These are phyloP conservation scores for Cecidostiba fungosa DNA, from an alignment of 2,888 invertebrate species.

Conservation along the genomic window DNA sequence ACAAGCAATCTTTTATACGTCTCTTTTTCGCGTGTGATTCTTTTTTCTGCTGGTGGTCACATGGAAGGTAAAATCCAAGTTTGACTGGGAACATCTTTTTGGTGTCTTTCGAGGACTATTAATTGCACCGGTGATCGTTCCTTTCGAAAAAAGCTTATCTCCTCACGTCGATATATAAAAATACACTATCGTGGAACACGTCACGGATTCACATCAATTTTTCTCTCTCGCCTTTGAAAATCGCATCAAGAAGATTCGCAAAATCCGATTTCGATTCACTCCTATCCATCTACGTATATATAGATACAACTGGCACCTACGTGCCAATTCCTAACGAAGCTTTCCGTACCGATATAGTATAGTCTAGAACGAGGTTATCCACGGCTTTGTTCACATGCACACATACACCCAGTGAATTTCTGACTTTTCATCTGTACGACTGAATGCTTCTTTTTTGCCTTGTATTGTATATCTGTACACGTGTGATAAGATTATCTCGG, in stretches of 20 bases:
- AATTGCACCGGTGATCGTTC: constrained; percentile 23
- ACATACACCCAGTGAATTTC: background rate
- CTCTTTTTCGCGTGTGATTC: constrained; percentile 5
- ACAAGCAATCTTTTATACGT: background rate
- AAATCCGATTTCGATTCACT: background rate
- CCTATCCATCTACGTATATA: background rate
- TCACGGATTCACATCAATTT: background rate
- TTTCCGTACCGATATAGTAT: constrained; percentile 40
- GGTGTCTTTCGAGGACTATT: constrained; percentile 21
- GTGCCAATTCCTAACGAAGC: constrained; percentile 55
- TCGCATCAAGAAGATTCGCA: background rate
- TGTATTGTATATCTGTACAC: background rate
- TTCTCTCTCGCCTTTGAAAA: too few species aligned
- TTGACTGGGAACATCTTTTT: too few species aligned
- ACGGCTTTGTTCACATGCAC: constrained; percentile 24
- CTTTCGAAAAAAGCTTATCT: too few species aligned
- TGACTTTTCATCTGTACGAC: background rate
- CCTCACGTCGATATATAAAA: background rate
- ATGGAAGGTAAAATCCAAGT: too few species aligned
- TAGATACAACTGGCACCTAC: background rate
- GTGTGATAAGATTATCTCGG: too few species aligned
- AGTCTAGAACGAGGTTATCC: constrained; percentile 42
- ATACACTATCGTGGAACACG: background rate
- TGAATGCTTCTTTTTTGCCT: background rate
- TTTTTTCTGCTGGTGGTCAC: background rate